phyloP scores from a whole-genome alignment of 2,888 invertebrate genomes.

The Microplitis deprimator region DNA sequence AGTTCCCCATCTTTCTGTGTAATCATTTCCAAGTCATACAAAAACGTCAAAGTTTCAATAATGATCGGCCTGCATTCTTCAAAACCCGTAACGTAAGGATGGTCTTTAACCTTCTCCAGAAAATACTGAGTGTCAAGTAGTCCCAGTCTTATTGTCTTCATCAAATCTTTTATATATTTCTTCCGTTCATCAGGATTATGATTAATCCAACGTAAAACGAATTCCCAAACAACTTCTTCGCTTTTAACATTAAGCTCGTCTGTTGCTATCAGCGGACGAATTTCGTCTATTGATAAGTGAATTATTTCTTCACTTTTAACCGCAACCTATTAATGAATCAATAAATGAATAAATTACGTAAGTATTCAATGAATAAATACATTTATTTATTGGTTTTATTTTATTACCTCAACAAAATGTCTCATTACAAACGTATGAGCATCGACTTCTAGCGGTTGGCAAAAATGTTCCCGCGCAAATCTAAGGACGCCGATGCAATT shows the following conservation, averaged over 20 bases:
- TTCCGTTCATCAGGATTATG: constrained; percentile 82
- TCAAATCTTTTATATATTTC: constrained; percentile 82
- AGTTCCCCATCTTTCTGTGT: constrained; percentile 84
- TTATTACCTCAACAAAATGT: constrained; percentile 78
- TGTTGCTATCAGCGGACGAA: constrained; percentile 83
- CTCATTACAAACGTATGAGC: constrained; percentile 82
- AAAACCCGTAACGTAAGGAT: constrained; percentile 87
- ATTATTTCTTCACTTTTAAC: constrained; percentile 83
- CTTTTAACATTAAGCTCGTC: constrained; percentile 90
- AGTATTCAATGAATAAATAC: neutral
- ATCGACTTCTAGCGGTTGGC: constrained; percentile 79
- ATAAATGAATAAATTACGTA: neutral
- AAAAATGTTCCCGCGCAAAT: constrained; percentile 85
- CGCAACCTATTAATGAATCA: constrained; percentile 73
- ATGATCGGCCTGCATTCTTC: constrained; percentile 90
- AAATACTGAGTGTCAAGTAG: constrained; percentile 91
- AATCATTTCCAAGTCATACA: constrained; percentile 93
- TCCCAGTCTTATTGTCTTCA: constrained; percentile 86
- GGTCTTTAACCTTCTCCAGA: constrained; percentile 90
- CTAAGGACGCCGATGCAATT: constrained; percentile 89
- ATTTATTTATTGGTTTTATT: neutral
- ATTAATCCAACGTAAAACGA: constrained; percentile 90
- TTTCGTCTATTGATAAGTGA: constrained; percentile 80
- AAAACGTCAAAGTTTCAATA: constrained; percentile 91
- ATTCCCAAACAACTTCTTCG: constrained; percentile 90